Evolutionary conservation across 2,113 vertebrate species (phyloP), one percentile per base, ranked within the genome.

Genomic region (Loxodonta africana): DNA sequence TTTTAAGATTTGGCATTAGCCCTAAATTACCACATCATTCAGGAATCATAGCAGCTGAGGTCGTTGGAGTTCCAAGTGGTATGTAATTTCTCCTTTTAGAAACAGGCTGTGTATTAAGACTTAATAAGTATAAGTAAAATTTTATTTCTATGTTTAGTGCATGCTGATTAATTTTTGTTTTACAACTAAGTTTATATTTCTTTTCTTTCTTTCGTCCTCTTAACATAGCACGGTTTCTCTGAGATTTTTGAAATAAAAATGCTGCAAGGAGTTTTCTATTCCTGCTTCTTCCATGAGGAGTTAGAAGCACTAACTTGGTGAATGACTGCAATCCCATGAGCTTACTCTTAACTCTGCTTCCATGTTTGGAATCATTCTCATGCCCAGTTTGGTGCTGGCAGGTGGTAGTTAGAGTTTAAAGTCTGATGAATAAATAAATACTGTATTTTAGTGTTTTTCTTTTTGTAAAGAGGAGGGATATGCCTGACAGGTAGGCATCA

Each of bases 81-180:
- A 7, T 33, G 2, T 48, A 6, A 30, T 81, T 62, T 84, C 48
- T 77, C 88, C 48, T 78, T 88, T 95, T 60, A 48, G 80, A 62
- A 83, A 41, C 37, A 83, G 48, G 23, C 17, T 76, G 63, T 15
- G 10, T 33, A 60, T 23, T 86, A 33, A 63, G 95, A 71, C 74
- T 82, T 92, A 88, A 0, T 44, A 67, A 88, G 21, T 77, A 37
- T 46, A 37, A 57, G 25, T 76, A 17, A 33, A 69, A 65, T 83
- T 57, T 95, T 82, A 44, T 91, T 80, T 89, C 76, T 87, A 0
- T 44, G 20, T 76, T 93, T 83, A 90, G 30, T 67, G n/a, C 44
- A 8, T n/a, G 77, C 9, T 37, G 26, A 87, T 91, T 60, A 37
- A 67, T 67, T 93, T 98, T 95, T 80, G 37, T 89, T 84, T 78